phyloP scores from a whole-genome alignment of 2,797 vertebrate genomes.

The Onychomys torridus region DNA sequence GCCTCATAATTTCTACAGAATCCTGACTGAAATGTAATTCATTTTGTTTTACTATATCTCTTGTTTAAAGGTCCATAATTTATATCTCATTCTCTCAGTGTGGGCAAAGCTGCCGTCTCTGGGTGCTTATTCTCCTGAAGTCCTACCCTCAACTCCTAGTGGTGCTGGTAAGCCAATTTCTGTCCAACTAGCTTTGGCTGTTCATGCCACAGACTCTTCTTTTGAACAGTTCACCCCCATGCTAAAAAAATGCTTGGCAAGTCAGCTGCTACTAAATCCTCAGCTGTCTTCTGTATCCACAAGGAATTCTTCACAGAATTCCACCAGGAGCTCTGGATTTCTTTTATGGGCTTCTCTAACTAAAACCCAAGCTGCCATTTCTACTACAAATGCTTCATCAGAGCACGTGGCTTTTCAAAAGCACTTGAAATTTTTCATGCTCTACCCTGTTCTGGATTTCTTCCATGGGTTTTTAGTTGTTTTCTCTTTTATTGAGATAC shows the following conservation, averaged over 20 bases:
- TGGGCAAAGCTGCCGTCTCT: background rate
- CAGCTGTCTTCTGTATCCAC: slow-evolving; percentile 31
- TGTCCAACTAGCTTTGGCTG: background rate
- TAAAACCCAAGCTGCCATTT: slow-evolving; percentile 31
- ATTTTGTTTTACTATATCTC: slow-evolving; percentile 11
- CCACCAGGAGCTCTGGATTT: slow-evolving; percentile 42
- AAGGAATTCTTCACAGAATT: slow-evolving; percentile 6
- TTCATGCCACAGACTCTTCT: background rate
- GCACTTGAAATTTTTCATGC: slow-evolving; percentile 35
- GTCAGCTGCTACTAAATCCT: slow-evolving; percentile 38
- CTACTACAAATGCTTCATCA: slow-evolving; percentile 6
- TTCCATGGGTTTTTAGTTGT: slow-evolving; percentile 1
- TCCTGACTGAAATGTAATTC: slow-evolving; percentile 19
- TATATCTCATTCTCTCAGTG: slow-evolving; percentile 32
- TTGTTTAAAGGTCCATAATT: slow-evolving; percentile 16
- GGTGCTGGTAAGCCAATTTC: background rate
- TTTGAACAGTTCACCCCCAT: background rate
- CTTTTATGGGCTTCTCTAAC: slow-evolving; percentile 15
- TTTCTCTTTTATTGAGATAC: slow-evolving; percentile 16
- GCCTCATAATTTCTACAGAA: background rate
- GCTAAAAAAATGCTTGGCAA: background rate
- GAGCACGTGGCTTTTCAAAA: background rate
- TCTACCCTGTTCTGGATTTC: background rate
- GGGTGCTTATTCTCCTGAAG: background rate
- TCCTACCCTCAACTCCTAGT: background rate